Evolutionary conservation across 2,888 invertebrate genomes (phyloP).

Genomic region (Ariolimax columbianus): DNA sequence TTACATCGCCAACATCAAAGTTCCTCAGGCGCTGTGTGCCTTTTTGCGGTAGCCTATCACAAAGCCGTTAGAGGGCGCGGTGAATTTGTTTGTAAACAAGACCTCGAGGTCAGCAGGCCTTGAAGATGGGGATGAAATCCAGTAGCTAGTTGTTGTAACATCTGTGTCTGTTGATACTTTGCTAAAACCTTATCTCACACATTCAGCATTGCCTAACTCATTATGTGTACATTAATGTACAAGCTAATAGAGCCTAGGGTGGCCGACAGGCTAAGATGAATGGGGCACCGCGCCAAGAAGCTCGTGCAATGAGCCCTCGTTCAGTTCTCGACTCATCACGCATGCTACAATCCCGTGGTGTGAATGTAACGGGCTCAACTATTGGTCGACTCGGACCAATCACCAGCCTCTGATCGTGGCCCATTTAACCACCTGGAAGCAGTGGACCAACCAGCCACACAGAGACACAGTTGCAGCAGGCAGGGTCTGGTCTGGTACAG

Average conservation of each 20-base stretch:
- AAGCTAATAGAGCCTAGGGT: not conserved
- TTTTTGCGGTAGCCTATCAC: not conserved
- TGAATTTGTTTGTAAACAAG: constrained; percentile 44
- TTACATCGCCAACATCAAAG: not conserved
- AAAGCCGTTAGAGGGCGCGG: constrained; percentile 12
- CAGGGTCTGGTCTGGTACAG: not conserved
- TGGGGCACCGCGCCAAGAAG: not conserved
- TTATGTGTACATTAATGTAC: not conserved
- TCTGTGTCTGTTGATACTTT: not conserved
- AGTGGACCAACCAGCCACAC: not conserved
- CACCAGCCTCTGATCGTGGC: constrained; percentile 9
- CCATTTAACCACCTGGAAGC: constrained; percentile 10
- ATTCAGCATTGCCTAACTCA: not conserved
- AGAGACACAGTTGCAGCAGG: constrained; percentile 11
- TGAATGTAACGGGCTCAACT: constrained; percentile 36
- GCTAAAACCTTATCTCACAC: not conserved
- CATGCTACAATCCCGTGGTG: not conserved
- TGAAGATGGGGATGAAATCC: not conserved
- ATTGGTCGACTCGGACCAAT: constrained; percentile 41
- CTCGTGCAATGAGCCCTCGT: not conserved
- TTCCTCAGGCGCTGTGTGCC: not conserved
- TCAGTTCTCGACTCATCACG: constrained; percentile 18
- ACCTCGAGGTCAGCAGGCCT: not conserved
- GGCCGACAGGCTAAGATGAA: not conserved
- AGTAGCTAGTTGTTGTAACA: not conserved